Conservation (phyloP, 2,888 invertebrate species). For the Callyntrura sp. region DNA sequence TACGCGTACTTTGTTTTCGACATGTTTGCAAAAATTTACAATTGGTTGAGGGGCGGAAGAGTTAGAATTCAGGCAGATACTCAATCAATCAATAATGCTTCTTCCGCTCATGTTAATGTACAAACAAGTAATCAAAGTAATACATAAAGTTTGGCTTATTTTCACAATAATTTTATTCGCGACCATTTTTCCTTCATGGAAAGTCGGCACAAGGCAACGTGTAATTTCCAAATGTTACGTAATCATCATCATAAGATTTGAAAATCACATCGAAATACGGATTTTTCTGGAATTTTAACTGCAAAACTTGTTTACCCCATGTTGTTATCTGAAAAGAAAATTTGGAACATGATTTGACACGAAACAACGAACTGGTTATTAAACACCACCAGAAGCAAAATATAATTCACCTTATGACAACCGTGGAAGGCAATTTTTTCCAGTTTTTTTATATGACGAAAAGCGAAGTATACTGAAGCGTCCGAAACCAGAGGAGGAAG, state of each 20-base stretch:
- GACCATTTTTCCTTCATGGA: slow-evolving; percentile 44
- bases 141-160: neutral
- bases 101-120: too few species aligned
- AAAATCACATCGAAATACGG: slow-evolving; percentile 65
- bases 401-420: slow-evolving; percentile 23
- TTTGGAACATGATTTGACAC: neutral
- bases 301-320: slow-evolving; percentile 58
- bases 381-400: neutral
- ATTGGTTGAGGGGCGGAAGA: neutral
- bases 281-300: slow-evolving; percentile 21
- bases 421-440: slow-evolving; percentile 70
- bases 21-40: neutral
- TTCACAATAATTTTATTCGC: neutral
- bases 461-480: slow-evolving; percentile 58
- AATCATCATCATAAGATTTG: slow-evolving; percentile 52
- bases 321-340: slow-evolving; percentile 43
- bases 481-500: slow-evolving; percentile 30
- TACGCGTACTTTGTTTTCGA: neutral
- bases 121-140: neutral
- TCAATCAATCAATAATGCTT: too few species aligned
- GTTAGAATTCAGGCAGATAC: neutral
- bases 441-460: slow-evolving; percentile 53
- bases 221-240: slow-evolving; percentile 59
- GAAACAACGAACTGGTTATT: too few species aligned
- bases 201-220: slow-evolving; percentile 59